Evolutionary conservation across 2,888 invertebrate genomes (phyloP).

Genomic region (Heliconius ismenius): DNA sequence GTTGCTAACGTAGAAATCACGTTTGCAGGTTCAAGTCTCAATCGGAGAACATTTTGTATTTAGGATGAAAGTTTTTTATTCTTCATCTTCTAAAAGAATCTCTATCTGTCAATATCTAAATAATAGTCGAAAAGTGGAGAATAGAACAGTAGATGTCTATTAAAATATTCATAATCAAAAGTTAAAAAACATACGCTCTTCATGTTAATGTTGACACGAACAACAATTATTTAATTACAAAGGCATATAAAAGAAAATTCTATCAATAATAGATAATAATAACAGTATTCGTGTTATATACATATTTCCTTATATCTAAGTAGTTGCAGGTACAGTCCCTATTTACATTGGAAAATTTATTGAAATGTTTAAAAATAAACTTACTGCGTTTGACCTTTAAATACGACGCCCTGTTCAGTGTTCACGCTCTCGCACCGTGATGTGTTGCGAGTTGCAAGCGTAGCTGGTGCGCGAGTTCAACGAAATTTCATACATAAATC

Average conservation of each 20-base stretch:
- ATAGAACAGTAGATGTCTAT: background rate
- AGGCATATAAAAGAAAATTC: too few species aligned
- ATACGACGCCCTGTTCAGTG: conserved; percentile 25
- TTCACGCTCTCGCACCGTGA: conserved; percentile 30
- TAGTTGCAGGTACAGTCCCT: conserved; percentile 8
- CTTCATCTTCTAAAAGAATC: too few species aligned
- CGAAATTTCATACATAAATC: conserved; percentile 19
- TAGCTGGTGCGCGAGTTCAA: conserved; percentile 9
- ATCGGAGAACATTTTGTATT: background rate
- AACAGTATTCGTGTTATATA: too few species aligned
- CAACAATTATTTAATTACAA: too few species aligned
- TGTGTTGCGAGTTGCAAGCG: background rate
- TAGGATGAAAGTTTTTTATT: background rate
- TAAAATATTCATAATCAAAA: too few species aligned
- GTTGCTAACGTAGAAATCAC: background rate
- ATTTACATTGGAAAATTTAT: conserved; percentile 11
- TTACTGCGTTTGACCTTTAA: conserved; percentile 26
- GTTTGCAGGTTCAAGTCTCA: background rate
- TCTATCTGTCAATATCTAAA: background rate
- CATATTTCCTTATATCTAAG: background rate
- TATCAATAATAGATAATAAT: too few species aligned
- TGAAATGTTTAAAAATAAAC: conserved; percentile 26
- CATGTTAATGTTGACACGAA: too few species aligned
- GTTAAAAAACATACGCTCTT: too few species aligned
- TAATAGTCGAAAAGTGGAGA: background rate